A percentile compares a stretch with the other conserved stretches of the same genome.
phyloP scores from a whole-genome alignment of 2,113 vertebrate species.

The Microcebus jonahi region DNA sequence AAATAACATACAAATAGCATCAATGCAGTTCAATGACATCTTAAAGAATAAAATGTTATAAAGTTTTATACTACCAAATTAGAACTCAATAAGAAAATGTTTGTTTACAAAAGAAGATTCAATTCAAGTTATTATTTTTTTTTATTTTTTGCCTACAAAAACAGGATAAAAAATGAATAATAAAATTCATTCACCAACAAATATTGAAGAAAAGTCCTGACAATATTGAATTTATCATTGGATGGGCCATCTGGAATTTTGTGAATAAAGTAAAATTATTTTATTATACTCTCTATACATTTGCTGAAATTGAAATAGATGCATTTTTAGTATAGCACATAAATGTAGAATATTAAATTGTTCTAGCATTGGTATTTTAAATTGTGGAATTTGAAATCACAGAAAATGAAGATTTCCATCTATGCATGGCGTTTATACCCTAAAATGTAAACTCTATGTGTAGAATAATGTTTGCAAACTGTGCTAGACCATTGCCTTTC shows the following conservation, averaged over 20 bases:
- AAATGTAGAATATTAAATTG: background rate
- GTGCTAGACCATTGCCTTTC: constrained; percentile 19
- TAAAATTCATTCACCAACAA: background rate
- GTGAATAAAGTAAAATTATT: background rate
- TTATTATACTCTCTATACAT: background rate
- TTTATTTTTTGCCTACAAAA: background rate
- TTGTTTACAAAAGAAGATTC: background rate
- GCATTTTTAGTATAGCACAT: background rate
- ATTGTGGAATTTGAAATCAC: background rate
- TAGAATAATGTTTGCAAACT: constrained; percentile 36
- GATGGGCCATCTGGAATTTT: background rate
- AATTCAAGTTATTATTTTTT: background rate
- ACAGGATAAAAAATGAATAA: background rate
- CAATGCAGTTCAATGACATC: background rate
- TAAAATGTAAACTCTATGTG: constrained; percentile 24
- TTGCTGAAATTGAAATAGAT: background rate
- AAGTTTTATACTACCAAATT: background rate
- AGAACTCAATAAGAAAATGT: background rate
- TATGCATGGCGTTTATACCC: background rate
- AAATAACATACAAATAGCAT: background rate
- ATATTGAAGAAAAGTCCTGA: background rate
- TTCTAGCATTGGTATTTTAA: background rate
- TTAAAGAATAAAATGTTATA: background rate
- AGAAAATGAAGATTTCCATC: background rate
- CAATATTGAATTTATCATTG: background rate